phyloP scores from a whole-genome alignment of 2,888 invertebrate genomes.

The Gnatocerus cornutus region DNA sequence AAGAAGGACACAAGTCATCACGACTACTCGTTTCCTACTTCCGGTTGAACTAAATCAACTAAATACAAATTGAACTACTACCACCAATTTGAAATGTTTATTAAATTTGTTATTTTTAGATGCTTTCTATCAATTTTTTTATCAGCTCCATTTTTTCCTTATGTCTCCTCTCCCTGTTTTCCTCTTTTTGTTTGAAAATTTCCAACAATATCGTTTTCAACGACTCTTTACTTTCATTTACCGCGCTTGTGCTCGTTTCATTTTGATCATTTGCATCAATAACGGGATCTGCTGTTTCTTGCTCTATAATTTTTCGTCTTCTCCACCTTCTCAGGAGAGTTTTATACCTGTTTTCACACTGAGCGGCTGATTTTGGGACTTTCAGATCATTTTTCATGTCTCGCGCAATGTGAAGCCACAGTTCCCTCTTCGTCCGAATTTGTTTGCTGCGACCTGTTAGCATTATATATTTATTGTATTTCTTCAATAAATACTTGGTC shows the following conservation, averaged over 20 bases:
- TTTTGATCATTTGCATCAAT: not conserved
- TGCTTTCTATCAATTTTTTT: not conserved
- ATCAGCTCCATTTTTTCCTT: conserved; percentile 27
- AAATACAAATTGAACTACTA: not conserved
- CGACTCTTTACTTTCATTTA: not conserved
- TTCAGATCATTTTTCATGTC: conserved; percentile 26
- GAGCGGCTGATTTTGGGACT: conserved; percentile 8
- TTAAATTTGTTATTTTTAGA: not conserved
- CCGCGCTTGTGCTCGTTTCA: not conserved
- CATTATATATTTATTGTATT: conserved; percentile 25
- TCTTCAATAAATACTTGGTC: conserved; percentile 21
- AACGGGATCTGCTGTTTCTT: not conserved
- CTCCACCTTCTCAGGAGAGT: conserved; percentile 36
- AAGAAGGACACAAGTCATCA: too few species aligned
- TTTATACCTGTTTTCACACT: conserved; percentile 46
- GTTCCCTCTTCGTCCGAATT: conserved; percentile 20
- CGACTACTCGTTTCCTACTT: too few species aligned
- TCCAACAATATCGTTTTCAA: conserved; percentile 7
- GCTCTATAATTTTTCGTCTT: not conserved
- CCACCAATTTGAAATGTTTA: not conserved
- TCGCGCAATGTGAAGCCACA: conserved; percentile 19
- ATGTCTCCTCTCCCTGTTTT: conserved; percentile 14
- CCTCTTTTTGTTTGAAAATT: conserved; percentile 24
- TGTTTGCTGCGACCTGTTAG: conserved; percentile 20
- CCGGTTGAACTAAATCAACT: too few species aligned